These are phyloP conservation scores for mouse (Mus musculus) DNA, from an alignment of 2,113 vertebrate genomes.

Conservation along the genomic window GRCm39 chr1:60053001-60053500, in stretches of 20 bases:
- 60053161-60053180: conserved; percentile 88
- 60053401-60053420: neutral
- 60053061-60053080: conserved; percentile 91
- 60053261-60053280: conserved; percentile 1
- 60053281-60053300: conserved; percentile 15
- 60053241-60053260: neutral
- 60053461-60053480: conserved; percentile 18
- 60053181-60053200: conserved; percentile 34
- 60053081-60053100: conserved; percentile 91
- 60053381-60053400: neutral
- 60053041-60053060: conserved; percentile 89
- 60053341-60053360: neutral
- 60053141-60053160: conserved; percentile 90
- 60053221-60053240: neutral
- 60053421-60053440: conserved; percentile 16
- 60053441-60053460: conserved; percentile 29
- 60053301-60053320: conserved; percentile 31
- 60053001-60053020: conserved; percentile 92
- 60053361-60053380: neutral
- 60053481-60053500: conserved; percentile 30
- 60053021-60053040: conserved; percentile 92
- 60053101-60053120: conserved; percentile 89
- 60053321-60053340: conserved; percentile 5
- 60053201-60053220: neutral
- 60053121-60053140: conserved; percentile 91